These are phyloP conservation scores for Eremobia ochroleuca DNA, from an alignment of 2,888 invertebrate genomes.

Conservation along the genomic window DNA sequence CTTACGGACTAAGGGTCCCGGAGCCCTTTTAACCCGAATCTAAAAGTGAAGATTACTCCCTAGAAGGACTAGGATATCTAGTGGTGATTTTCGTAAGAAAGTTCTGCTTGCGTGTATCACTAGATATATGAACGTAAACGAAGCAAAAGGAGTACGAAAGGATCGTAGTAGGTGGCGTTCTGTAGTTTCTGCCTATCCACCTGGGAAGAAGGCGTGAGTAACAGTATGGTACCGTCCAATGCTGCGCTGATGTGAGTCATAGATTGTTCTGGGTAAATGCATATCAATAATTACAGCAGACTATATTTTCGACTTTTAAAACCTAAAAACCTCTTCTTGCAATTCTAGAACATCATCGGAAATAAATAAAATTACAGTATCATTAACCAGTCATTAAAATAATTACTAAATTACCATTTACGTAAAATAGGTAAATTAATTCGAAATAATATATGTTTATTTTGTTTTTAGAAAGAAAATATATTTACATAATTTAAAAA, in stretches of 20 bases:
- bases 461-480: no score
- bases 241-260: neutral
- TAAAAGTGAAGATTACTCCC: neutral
- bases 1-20: neutral
- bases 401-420: neutral
- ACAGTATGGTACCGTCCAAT: neutral
- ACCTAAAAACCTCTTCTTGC: neutral
- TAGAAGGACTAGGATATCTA: neutral
- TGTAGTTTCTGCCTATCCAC: neutral
- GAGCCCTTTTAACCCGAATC: neutral
- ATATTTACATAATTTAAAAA: no score
- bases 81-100: neutral
- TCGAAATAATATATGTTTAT: no score
- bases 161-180: neutral
- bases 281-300: neutral
- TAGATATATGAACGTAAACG: neutral
- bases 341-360: no score
- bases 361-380: conserved; percentile 16
- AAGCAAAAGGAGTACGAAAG: neutral
- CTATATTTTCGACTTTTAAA: neutral
- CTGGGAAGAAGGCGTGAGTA: neutral
- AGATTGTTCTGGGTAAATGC: neutral
- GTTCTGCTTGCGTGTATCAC: neutral
- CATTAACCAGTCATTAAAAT: conserved; percentile 28
- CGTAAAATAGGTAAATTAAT: conserved; percentile 18